Conservation (phyloP, 2,888 invertebrate genomes). For the Atrina japonica region DNA sequence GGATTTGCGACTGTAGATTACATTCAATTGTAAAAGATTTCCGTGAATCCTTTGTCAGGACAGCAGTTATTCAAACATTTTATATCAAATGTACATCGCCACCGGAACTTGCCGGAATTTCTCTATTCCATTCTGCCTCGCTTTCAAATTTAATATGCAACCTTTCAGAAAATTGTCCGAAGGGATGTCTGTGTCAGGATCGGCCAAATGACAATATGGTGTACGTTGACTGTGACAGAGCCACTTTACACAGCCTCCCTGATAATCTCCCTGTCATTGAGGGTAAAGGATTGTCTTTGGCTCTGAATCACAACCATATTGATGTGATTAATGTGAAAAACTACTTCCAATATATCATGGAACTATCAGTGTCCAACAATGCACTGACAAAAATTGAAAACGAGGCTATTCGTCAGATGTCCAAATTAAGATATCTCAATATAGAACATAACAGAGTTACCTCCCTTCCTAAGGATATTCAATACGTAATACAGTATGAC, state of each 20-base stretch:
- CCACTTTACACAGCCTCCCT: constrained; percentile 38
- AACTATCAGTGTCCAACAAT: constrained; percentile 42
- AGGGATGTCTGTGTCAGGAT: constrained; percentile 50
- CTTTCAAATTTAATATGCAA: constrained; percentile 49
- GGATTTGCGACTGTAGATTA: constrained; percentile 52
- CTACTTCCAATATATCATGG: constrained; percentile 32
- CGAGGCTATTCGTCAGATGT: constrained; percentile 38
- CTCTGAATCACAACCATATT: constrained; percentile 47
- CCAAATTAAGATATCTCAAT: constrained; percentile 26
- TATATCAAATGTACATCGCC: constrained; percentile 46
- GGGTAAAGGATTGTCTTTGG: constrained; percentile 36
- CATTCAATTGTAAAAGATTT: constrained; percentile 37
- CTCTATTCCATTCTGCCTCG: constrained; percentile 38
- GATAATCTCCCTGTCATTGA: constrained; percentile 20
- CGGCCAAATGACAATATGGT: constrained; percentile 41
- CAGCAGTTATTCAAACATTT: constrained; percentile 33
- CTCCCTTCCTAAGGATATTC: constrained; percentile 42
- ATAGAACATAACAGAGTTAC: constrained; percentile 45
- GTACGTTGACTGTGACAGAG: constrained; percentile 43
- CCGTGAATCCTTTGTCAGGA: constrained; percentile 44
- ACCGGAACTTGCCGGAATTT: constrained; percentile 43
- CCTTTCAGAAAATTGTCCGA: constrained; percentile 44
- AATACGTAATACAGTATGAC: constrained; percentile 16
- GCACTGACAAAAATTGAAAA: constrained; percentile 25
- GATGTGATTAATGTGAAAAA: constrained; percentile 30